Conservation (phyloP, 2,797 vertebrate genomes). For the Halcyon chelicuti region DNA sequence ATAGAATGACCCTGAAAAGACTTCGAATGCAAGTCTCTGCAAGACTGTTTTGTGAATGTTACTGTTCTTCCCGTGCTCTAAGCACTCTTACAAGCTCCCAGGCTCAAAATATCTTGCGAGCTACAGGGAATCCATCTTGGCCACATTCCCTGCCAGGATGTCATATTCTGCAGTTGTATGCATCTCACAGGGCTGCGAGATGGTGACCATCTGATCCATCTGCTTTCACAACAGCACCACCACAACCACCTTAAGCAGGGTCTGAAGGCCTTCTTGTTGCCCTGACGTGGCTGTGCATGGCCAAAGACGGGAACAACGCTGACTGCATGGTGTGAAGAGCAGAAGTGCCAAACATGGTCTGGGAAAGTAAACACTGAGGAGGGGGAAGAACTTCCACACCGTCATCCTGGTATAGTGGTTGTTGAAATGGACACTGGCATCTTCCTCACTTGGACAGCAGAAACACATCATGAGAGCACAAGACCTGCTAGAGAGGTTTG, state of each 20-base stretch:
- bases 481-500: neutral
- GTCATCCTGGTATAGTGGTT: neutral
- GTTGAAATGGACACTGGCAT: neutral
- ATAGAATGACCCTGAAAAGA: neutral
- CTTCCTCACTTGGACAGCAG: neutral
- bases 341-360: neutral
- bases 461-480: neutral
- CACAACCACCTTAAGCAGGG: neutral
- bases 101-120: neutral
- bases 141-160: neutral
- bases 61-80: neutral
- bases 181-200: neutral
- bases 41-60: neutral
- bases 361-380: neutral
- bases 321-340: neutral
- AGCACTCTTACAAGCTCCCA: neutral
- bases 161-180: neutral
- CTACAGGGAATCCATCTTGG: neutral
- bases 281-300: neutral
- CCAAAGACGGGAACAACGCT: neutral
- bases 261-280: neutral
- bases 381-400: neutral
- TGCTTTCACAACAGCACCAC: neutral
- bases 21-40: neutral
- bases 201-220: neutral